phyloP scores from a whole-genome alignment of 2,113 vertebrate genomes.

The Sinocyclocheilus grahami region DNA sequence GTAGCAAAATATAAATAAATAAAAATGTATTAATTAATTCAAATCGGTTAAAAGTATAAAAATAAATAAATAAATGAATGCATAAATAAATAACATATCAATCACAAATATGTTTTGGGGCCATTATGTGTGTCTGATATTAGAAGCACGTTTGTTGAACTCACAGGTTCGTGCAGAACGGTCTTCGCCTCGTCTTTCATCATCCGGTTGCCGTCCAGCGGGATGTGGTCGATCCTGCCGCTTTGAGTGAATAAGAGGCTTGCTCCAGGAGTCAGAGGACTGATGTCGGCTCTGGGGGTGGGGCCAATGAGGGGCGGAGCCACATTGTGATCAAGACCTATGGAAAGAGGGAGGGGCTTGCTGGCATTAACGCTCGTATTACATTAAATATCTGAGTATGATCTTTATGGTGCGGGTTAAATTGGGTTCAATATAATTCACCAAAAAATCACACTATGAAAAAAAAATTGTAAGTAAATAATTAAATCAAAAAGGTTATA shows the following conservation, averaged over 20 bases:
- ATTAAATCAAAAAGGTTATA: too few species aligned
- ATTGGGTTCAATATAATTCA: too few species aligned
- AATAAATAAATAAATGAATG: too few species aligned
- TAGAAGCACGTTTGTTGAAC: neutral
- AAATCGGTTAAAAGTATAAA: too few species aligned
- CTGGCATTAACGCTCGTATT: too few species aligned
- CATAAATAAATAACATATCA: too few species aligned
- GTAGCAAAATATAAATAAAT: neutral
- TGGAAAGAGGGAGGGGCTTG: constrained; percentile 26
- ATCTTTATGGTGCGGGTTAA: too few species aligned
- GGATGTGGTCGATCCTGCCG: constrained; percentile 88
- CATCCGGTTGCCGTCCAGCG: constrained; percentile 81
- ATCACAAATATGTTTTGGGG: neutral
- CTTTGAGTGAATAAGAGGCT: constrained; percentile 90
- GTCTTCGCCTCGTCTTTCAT: constrained; percentile 80
- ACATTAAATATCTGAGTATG: too few species aligned
- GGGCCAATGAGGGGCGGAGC: constrained; percentile 78
- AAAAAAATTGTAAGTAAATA: too few species aligned
- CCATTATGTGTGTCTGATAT: too few species aligned
- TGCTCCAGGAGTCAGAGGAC: constrained; percentile 79
- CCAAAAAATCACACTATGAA: too few species aligned
- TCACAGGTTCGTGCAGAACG: constrained; percentile 87
- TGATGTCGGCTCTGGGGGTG: constrained; percentile 78
- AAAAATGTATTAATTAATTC: too few species aligned
- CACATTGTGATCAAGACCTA: constrained; percentile 77